Percentiles rank a stretch among this genome's conserved stretches.
Conservation (phyloP, 1,140 invertebrate genomes). For the Drosophila eugracilis region DNA sequence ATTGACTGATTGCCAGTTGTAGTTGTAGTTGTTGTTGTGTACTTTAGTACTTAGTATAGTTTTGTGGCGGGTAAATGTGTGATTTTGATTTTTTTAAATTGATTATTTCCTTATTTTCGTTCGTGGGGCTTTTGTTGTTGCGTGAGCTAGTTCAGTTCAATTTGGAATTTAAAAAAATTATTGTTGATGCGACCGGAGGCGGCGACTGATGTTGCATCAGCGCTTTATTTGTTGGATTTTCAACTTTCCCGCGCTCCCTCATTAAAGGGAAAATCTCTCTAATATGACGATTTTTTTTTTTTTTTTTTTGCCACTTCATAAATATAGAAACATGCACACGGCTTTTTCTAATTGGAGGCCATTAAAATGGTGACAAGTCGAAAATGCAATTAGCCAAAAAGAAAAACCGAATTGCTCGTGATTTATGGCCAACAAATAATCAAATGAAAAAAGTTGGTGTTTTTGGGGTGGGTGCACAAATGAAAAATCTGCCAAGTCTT, state of each 20-base stretch:
- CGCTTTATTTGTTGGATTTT: slow-evolving; percentile 13
- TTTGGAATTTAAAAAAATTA: slow-evolving; percentile 53
- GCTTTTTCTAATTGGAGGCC: slow-evolving; percentile 63
- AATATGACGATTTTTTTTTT: neutral
- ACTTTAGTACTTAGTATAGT: slow-evolving; percentile 51
- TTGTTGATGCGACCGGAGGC: slow-evolving; percentile 8
- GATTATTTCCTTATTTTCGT: slow-evolving; percentile 83
- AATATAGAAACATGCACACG: slow-evolving; percentile 30
- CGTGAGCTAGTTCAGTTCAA: slow-evolving; percentile 68
- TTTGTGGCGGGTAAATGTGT: slow-evolving; percentile 71
- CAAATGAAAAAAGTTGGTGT: slow-evolving; percentile 9
- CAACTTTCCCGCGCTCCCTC: slow-evolving; percentile 18
- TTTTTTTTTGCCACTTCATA: neutral
- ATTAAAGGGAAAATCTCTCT: slow-evolving; percentile 12
- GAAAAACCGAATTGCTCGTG: slow-evolving; percentile 35
- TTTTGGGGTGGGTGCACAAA: slow-evolving; percentile 4
- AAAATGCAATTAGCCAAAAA: slow-evolving; percentile 51
- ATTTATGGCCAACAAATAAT: slow-evolving; percentile 81
- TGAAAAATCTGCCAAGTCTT: slow-evolving; percentile 65
- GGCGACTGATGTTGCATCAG: slow-evolving; percentile 25
- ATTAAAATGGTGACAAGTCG: slow-evolving; percentile 70
- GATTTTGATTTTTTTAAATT: slow-evolving; percentile 84
- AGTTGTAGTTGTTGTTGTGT: neutral
- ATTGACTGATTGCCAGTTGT: slow-evolving; percentile 67
- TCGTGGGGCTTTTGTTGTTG: slow-evolving; percentile 44